phyloP scores from a whole-genome alignment of 2,888 invertebrate species.

The Myopa tessellatipennis region DNA sequence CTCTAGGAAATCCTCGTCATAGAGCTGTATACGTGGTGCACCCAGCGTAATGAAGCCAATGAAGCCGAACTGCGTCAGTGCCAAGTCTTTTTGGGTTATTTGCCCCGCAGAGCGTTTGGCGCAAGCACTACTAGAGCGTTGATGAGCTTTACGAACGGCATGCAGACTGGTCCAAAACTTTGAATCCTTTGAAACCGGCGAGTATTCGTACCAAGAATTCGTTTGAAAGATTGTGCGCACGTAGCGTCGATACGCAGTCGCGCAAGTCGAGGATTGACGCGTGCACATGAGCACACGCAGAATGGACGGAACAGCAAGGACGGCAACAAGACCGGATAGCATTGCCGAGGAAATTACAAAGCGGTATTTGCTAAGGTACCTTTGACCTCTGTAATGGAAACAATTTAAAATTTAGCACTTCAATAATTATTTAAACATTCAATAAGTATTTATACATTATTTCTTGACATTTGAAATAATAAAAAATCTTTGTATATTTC shows the following conservation, averaged over 20 bases:
- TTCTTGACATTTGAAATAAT: no score
- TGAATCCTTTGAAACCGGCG: conserved; percentile 64
- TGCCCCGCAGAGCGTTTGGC: conserved; percentile 69
- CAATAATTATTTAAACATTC: no score
- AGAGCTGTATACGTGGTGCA: conserved; percentile 75
- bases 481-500: no score
- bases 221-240: conserved; percentile 82
- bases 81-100: conserved; percentile 86
- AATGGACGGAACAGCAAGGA: conserved; percentile 81
- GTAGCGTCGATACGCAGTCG: conserved; percentile 81
- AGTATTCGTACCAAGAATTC: conserved; percentile 76
- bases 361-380: conserved; percentile 77
- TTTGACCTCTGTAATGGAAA: conserved; percentile 74
- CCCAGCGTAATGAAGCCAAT: conserved; percentile 79
- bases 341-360: conserved; percentile 79
- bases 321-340: conserved; percentile 79
- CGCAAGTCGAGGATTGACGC: conserved; percentile 75
- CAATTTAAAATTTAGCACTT: no score
- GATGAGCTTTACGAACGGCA: conserved; percentile 76
- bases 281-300: conserved; percentile 78
- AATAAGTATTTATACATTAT: no score
- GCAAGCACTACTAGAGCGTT: conserved; percentile 72
- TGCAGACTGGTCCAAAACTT: conserved; percentile 78
- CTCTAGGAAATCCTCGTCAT: conserved; percentile 75
- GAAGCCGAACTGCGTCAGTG: conserved; percentile 88